These are phyloP conservation scores for Thumatha senex DNA, from an alignment of 2,888 invertebrate species.

Conservation along the genomic window DNA sequence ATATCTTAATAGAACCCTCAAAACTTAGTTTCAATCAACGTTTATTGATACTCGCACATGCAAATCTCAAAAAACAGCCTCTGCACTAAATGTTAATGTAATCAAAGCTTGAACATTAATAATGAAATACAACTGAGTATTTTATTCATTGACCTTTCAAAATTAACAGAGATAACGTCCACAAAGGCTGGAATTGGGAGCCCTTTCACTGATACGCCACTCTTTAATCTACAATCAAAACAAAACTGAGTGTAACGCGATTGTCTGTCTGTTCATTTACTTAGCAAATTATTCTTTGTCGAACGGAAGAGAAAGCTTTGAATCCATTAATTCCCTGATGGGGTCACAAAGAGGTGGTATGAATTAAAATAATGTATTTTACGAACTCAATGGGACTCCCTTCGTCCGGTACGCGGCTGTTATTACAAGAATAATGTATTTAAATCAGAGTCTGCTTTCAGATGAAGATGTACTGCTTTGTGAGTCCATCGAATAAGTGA, in stretches of 20 bases:
- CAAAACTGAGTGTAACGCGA: conserved; percentile 79
- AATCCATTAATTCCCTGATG: conserved; percentile 81
- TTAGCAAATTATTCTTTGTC: conserved; percentile 83
- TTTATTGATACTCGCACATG: conserved; percentile 20
- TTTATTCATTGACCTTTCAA: conserved; percentile 76
- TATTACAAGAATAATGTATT: conserved; percentile 83
- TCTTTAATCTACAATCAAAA: conserved; percentile 81
- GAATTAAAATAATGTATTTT: conserved; percentile 83
- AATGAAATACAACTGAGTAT: conserved; percentile 68
- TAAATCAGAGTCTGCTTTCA: conserved; percentile 81
- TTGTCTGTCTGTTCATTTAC: conserved; percentile 82
- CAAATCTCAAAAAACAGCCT: conserved; percentile 21
- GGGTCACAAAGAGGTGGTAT: conserved; percentile 82
- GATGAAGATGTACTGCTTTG: conserved; percentile 78
- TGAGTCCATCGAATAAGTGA: conserved; percentile 76
- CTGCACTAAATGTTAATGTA: conserved; percentile 38
- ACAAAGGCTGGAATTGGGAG: conserved; percentile 72
- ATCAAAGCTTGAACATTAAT: conserved; percentile 62
- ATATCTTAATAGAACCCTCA: conserved; percentile 50
- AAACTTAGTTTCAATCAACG: conserved; percentile 29
- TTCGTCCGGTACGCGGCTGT: conserved; percentile 72
- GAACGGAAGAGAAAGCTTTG: conserved; percentile 82
- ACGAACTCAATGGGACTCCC: conserved; percentile 78
- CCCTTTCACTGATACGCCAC: conserved; percentile 72
- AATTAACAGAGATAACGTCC: conserved; percentile 76